Percentiles rank a stretch among this genome's conserved stretches.
These are phyloP conservation scores for Calameuta filiformis DNA, from an alignment of 2,888 invertebrate genomes.

Conservation along the genomic window DNA sequence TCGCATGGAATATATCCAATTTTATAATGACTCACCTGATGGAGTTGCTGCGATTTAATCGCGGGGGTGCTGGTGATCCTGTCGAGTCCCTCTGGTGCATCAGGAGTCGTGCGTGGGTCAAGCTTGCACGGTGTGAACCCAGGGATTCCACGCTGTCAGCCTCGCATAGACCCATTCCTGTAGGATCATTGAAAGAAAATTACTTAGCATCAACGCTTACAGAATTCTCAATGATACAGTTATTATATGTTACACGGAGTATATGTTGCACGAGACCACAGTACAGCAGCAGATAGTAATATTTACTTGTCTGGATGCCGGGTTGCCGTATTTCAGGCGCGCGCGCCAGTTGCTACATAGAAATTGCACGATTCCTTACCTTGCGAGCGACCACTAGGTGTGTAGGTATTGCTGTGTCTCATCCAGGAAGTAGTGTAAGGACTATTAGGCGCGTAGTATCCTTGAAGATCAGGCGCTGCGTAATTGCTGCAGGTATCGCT, in stretches of 20 bases:
- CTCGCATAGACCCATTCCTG: slow-evolving; percentile 76
- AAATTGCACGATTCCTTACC: slow-evolving; percentile 32
- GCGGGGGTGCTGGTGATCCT: slow-evolving; percentile 75
- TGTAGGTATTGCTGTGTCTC: slow-evolving; percentile 78
- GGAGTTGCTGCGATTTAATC: slow-evolving; percentile 90
- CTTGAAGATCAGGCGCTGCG: slow-evolving; percentile 69
- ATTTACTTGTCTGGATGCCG: too few relatives aligned
- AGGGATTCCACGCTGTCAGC: slow-evolving; percentile 92
- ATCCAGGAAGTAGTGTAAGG: slow-evolving; percentile 83
- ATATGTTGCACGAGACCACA: too few relatives aligned
- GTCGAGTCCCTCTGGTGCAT: slow-evolving; percentile 69
- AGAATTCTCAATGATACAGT: too few relatives aligned
- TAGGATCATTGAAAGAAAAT: too few relatives aligned
- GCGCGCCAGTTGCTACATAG: too few relatives aligned
- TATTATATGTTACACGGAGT: too few relatives aligned
- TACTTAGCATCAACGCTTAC: too few relatives aligned
- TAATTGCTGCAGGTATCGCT: slow-evolving; percentile 90
- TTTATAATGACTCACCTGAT: slow-evolving; percentile 76
- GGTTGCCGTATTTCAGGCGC: too few relatives aligned
- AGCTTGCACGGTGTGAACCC: slow-evolving; percentile 77
- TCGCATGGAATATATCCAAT: slow-evolving; percentile 12
- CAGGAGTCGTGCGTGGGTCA: slow-evolving; percentile 77
- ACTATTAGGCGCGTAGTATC: slow-evolving; percentile 68
- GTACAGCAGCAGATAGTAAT: too few relatives aligned
- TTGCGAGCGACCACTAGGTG: slow-evolving; percentile 60